Evolutionary conservation across 1,140 invertebrate genomes (phyloP).

Genomic region (Potamilus streckersoni): DNA sequence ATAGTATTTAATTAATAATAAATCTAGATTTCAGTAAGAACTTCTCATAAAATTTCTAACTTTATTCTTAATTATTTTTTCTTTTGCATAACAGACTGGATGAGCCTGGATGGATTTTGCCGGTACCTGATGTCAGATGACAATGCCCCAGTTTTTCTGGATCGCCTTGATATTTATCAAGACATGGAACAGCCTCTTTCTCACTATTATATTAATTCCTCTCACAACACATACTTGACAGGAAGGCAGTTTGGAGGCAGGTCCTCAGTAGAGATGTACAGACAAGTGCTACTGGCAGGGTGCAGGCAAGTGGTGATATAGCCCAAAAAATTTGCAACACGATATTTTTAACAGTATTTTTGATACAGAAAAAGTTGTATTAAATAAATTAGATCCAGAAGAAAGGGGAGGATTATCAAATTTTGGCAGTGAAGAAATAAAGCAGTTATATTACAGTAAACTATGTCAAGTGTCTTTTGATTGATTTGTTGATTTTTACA

Average conservation of each 20-base stretch:
- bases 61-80: too few species aligned
- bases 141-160: conserved; percentile 98
- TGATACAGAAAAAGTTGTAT: not conserved
- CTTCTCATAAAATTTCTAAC: too few species aligned
- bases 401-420: not conserved
- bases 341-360: not conserved
- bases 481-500: conserved; percentile 62
- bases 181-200: conserved; percentile 98
- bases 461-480: not conserved
- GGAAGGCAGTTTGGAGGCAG: conserved; percentile 96
- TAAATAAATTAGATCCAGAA: not conserved
- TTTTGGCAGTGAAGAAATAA: not conserved
- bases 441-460: not conserved
- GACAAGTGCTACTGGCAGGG: conserved; percentile 94
- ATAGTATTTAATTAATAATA: too few species aligned
- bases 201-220: conserved; percentile 99
- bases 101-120: conserved; percentile 95
- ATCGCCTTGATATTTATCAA: conserved; percentile 94
- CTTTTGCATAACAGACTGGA: conserved; percentile 70
- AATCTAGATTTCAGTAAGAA: too few species aligned
- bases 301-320: conserved; percentile 78
- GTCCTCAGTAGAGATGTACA: conserved; percentile 97
- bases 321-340: not conserved
- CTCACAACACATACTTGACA: conserved; percentile 98
- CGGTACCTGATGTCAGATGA: conserved; percentile 99